Percentiles rank a stretch among this genome's conserved stretches.
Evolutionary conservation across 2,797 vertebrate species (phyloP).

Genomic region (Falco biarmicus): DNA sequence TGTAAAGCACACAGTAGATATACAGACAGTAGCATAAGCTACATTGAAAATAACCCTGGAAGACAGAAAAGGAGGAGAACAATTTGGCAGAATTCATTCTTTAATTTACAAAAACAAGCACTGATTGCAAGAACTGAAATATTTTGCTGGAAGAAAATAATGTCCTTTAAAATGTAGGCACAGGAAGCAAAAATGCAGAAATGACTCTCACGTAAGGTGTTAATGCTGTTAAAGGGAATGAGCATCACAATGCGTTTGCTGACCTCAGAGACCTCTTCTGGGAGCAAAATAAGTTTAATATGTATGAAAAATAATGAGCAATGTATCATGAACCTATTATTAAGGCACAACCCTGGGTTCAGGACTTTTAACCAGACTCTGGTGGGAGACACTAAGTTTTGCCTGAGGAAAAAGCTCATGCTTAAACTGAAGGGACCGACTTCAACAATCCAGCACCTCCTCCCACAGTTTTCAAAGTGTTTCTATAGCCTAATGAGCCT

Average conservation of each 20-base stretch:
- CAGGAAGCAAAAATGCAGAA: constrained; percentile 18
- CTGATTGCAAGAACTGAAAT: constrained; percentile 47
- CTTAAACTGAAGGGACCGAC: not conserved
- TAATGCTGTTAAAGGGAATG: not conserved
- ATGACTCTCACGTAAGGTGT: not conserved
- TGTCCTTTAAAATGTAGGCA: constrained; percentile 33
- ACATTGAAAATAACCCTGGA: constrained; percentile 48
- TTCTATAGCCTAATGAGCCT: not conserved
- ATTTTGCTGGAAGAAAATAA: constrained; percentile 56
- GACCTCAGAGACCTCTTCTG: constrained; percentile 7
- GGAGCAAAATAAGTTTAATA: constrained; percentile 1
- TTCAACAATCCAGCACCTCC: not conserved
- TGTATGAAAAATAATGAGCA: not conserved
- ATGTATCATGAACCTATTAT: not conserved
- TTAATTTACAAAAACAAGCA: constrained; percentile 73
- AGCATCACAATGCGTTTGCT: not conserved
- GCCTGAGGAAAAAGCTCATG: not conserved
- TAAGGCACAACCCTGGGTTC: not conserved
- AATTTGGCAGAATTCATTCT: constrained; percentile 69
- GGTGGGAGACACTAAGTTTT: not conserved
- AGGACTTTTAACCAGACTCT: not conserved
- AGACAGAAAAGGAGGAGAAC: constrained; percentile 57
- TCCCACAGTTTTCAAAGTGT: not conserved
- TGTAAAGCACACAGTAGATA: constrained; percentile 60
- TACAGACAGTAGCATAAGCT: constrained; percentile 65